Evolutionary conservation across 2,888 invertebrate genomes (phyloP).

Genomic region (Brachylomia viminalis): DNA sequence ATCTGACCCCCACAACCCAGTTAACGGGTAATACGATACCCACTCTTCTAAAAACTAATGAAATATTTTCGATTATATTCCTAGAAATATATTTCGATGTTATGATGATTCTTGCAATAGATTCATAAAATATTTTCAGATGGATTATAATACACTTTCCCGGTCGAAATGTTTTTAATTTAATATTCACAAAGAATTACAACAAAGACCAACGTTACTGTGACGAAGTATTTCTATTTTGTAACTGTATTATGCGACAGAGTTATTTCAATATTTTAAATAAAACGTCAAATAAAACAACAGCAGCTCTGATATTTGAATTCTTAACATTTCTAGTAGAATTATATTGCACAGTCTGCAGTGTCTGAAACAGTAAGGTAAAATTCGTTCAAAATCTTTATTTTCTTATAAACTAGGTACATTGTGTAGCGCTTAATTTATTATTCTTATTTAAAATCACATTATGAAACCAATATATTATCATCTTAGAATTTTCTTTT

Average conservation of each 20-base stretch:
- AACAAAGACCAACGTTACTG: neutral
- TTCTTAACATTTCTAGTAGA: slow-evolving; percentile 16
- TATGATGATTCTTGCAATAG: neutral
- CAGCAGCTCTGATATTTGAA: slow-evolving; percentile 16
- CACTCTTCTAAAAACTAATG: neutral
- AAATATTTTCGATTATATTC: neutral
- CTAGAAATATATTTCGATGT: neutral
- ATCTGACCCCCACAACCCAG: neutral
- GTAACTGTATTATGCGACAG: neutral
- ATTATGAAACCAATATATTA: neutral
- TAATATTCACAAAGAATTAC: neutral
- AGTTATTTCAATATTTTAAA: slow-evolving; percentile 17
- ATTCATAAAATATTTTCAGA: neutral
- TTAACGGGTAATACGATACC: neutral
- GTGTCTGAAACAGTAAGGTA: neutral
- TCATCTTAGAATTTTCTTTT: no score
- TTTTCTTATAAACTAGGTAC: neutral
- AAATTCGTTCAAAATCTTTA: neutral
- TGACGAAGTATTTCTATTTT: neutral
- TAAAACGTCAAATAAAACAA: slow-evolving; percentile 31
- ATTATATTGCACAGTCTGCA: slow-evolving; percentile 14
- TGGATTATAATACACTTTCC: neutral
- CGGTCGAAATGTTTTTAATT: neutral
- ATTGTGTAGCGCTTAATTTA: neutral
- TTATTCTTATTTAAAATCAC: neutral